Evolutionary conservation across 2,888 invertebrate species (phyloP).

Genomic region (Cyaniris semiargus): DNA sequence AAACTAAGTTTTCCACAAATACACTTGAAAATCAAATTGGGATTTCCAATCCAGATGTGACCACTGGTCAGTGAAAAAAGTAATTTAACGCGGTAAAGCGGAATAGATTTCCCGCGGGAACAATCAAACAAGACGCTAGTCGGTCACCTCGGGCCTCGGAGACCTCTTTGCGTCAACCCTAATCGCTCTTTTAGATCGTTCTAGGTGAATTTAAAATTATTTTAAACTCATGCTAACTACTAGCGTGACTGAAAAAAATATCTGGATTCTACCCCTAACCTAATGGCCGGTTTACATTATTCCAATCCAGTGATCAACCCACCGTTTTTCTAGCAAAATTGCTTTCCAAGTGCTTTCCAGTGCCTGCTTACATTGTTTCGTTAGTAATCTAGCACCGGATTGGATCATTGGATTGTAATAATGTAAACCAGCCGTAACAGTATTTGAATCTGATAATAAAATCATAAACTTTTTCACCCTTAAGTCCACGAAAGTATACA

Average conservation of each 20-base stretch:
- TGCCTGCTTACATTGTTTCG: too few species aligned
- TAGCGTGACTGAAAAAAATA: background rate
- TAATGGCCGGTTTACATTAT: too few species aligned
- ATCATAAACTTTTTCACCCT: background rate
- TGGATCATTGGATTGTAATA: too few species aligned
- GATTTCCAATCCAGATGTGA: conserved; percentile 36
- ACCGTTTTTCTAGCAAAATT: too few species aligned
- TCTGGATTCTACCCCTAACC: too few species aligned
- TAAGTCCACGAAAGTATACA: background rate
- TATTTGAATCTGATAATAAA: too few species aligned
- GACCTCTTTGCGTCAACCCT: conserved; percentile 26
- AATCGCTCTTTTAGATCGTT: conserved; percentile 7
- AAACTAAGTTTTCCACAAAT: background rate
- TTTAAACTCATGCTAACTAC: background rate
- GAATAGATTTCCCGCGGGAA: conserved; percentile 42
- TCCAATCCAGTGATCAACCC: too few species aligned
- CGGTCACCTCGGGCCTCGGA: conserved; percentile 23
- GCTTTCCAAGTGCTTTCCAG: too few species aligned
- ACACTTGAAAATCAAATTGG: conserved; percentile 15
- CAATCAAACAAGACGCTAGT: conserved; percentile 39
- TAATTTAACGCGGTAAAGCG: conserved; percentile 40
- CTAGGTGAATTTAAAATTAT: background rate
- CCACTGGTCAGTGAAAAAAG: conserved; percentile 37
- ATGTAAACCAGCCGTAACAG: too few species aligned
- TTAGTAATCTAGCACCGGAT: too few species aligned